Percentiles rank a stretch among this genome's conserved stretches.
Conservation (phyloP, 2,113 vertebrate species). For the Turnix velox region DNA sequence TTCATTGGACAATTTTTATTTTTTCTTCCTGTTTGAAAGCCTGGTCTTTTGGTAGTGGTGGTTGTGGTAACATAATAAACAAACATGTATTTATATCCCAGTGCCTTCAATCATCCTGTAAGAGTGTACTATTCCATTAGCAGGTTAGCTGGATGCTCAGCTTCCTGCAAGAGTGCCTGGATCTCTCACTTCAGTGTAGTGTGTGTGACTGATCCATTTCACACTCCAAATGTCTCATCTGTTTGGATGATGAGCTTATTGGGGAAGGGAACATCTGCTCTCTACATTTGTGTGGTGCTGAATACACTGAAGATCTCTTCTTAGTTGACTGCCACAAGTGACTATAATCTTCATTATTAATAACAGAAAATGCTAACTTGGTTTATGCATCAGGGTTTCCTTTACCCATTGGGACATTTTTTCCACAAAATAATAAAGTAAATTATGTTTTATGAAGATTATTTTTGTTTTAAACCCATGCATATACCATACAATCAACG, state of each 20-base stretch:
- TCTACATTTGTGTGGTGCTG: not conserved
- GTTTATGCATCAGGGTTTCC: not conserved
- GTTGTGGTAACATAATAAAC: not conserved
- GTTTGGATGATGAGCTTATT: not conserved
- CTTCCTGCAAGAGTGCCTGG: not conserved
- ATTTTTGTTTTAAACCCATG: not conserved
- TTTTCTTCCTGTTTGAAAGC: not conserved
- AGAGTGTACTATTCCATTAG: not conserved
- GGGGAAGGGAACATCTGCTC: not conserved
- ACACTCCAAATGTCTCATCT: not conserved
- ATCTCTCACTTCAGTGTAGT: not conserved
- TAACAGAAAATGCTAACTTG: not conserved
- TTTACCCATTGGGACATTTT: not conserved
- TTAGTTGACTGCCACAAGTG: not conserved
- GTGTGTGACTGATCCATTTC: slow-evolving; percentile 14
- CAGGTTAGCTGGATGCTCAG: not conserved
- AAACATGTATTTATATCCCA: not conserved
- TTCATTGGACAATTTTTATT: not conserved
- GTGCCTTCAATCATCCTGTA: not conserved
- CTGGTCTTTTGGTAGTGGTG: not conserved
- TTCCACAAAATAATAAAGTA: not conserved
- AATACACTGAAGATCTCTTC: not conserved
- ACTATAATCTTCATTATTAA: not conserved
- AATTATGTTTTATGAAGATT: not conserved
- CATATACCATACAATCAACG: not conserved